Evolutionary conservation across 2,797 vertebrate species (phyloP).

Genomic region (Melanotaenia boesemani): DNA sequence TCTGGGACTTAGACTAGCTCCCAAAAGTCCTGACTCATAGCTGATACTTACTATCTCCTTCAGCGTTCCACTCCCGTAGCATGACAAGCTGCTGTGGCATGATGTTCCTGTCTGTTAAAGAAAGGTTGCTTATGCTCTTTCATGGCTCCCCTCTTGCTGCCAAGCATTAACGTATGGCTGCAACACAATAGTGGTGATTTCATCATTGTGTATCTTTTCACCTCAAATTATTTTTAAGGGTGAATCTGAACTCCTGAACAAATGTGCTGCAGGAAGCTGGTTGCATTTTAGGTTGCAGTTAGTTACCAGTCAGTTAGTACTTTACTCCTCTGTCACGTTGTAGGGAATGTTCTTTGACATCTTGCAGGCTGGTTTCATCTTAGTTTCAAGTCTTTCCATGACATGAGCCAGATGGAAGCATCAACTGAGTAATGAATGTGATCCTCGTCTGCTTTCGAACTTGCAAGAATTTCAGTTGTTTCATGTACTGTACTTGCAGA

Average conservation of each 20-base stretch:
- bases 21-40: slow-evolving; percentile 4
- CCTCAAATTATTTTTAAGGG: too few species aligned
- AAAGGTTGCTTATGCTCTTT: too few species aligned
- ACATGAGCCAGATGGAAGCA: slow-evolving; percentile 18
- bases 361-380: slow-evolving; percentile 61
- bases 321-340: slow-evolving; percentile 64
- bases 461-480: background rate
- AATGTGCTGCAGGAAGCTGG: too few species aligned
- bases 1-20: slow-evolving; percentile 52
- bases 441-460: background rate
- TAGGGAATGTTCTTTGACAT: slow-evolving; percentile 57
- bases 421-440: background rate
- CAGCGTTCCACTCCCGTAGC: background rate
- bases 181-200: too few species aligned
- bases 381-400: slow-evolving; percentile 33
- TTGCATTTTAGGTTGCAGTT: too few species aligned
- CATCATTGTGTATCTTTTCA: too few species aligned
- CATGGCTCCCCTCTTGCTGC: too few species aligned
- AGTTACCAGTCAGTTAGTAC: background rate
- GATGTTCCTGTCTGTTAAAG: too few species aligned
- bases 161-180: too few species aligned
- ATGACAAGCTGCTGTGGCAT: too few species aligned
- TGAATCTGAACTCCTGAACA: too few species aligned
- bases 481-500: background rate
- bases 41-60: slow-evolving; percentile 4